Evolutionary conservation across 2,888 invertebrate species (phyloP).

Genomic region (Oscheius onirici): DNA sequence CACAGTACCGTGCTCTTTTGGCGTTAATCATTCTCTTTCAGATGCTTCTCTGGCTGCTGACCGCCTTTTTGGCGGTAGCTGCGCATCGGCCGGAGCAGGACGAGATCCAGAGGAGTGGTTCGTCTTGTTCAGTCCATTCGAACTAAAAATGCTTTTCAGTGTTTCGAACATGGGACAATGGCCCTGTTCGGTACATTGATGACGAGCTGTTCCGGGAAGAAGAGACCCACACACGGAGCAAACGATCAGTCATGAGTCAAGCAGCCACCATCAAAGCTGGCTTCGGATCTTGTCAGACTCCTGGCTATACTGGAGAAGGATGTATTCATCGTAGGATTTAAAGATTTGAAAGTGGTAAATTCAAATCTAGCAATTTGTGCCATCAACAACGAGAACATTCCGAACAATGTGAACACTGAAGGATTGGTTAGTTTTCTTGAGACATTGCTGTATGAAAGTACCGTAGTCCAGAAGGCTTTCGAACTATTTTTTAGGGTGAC

Average conservation of each 20-base stretch:
- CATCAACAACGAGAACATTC: constrained; percentile 39
- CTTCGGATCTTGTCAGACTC: constrained; percentile 32
- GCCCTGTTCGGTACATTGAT: constrained; percentile 5
- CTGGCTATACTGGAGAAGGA: constrained; percentile 60
- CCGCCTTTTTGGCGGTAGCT: constrained; percentile 10
- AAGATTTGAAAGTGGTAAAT: constrained; percentile 11
- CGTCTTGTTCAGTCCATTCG: too few relatives aligned
- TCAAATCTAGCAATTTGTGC: constrained; percentile 57
- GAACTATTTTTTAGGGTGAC: too few relatives aligned
- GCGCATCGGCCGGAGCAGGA: background rate
- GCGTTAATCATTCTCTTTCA: background rate
- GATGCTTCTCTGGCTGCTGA: constrained; percentile 28
- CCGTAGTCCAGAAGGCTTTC: too few relatives aligned
- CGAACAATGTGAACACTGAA: constrained; percentile 37
- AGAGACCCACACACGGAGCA: background rate
- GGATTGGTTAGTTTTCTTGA: too few relatives aligned
- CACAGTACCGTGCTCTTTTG: background rate
- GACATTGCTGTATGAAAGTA: too few relatives aligned
- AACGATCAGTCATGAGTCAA: constrained; percentile 16
- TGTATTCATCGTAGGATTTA: constrained; percentile 53
- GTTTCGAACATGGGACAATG: constrained; percentile 17
- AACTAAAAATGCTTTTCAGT: background rate
- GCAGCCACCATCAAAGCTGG: constrained; percentile 16
- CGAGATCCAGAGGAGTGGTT: constrained; percentile 10
- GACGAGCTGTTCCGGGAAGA: constrained; percentile 14